A percentile compares a stretch with the other conserved stretches of the same genome.
Conservation (phyloP, 2,888 invertebrate species). For the Lithodes maja region DNA sequence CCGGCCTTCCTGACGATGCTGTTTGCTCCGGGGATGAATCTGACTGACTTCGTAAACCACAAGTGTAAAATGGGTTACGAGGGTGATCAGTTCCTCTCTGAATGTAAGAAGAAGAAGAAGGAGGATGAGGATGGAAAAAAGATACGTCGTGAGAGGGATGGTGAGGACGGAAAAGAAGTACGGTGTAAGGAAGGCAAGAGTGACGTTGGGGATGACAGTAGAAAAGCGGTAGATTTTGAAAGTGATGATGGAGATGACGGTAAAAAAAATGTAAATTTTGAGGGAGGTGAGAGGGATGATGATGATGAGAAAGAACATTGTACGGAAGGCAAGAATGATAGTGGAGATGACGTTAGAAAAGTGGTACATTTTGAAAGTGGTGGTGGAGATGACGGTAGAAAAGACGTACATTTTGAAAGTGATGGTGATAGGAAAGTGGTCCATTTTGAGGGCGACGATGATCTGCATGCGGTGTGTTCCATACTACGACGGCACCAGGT, state of each 20-base stretch:
- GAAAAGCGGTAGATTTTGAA: too few species aligned
- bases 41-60: conserved; percentile 31
- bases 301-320: neutral
- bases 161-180: too few species aligned
- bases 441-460: neutral
- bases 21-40: conserved; percentile 44
- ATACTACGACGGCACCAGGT: conserved; percentile 36
- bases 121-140: too few species aligned
- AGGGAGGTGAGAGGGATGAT: too few species aligned
- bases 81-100: neutral
- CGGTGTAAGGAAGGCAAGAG: too few species aligned
- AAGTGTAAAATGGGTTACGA: neutral
- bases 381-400: neutral
- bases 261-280: too few species aligned
- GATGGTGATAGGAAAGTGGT: neutral
- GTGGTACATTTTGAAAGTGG: too few species aligned
- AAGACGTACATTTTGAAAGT: neutral
- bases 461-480: conserved; percentile 24
- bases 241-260: too few species aligned
- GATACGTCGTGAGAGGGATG: too few species aligned
- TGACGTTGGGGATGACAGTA: too few species aligned
- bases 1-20: conserved; percentile 64
- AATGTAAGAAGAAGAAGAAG: too few species aligned
- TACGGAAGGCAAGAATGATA: neutral
- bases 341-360: neutral